These are phyloP conservation scores for Plecturocebus donacophilus DNA, from an alignment of 2,113 vertebrate species.

Conservation along the genomic window DNA sequence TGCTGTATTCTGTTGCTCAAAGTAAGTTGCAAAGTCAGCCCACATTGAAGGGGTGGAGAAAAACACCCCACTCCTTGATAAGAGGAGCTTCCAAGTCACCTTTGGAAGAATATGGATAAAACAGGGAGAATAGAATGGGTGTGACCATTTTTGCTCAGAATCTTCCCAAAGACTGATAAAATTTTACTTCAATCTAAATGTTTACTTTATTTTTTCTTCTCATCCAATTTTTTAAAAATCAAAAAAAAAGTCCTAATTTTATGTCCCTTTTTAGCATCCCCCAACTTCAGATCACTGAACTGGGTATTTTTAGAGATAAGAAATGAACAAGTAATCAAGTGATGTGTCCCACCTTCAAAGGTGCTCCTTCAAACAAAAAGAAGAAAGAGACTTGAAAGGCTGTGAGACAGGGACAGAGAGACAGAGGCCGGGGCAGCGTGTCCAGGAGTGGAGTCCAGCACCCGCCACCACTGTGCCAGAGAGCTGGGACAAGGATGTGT, in stretches of 20 bases:
- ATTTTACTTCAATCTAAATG: not conserved
- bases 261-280: not conserved
- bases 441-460: too few species aligned
- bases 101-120: not conserved
- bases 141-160: not conserved
- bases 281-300: not conserved
- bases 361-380: not conserved
- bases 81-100: not conserved
- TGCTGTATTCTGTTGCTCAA: not conserved
- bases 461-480: too few species aligned
- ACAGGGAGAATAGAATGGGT: not conserved
- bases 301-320: not conserved
- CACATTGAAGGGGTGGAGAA: not conserved
- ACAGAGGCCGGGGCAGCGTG: too few species aligned
- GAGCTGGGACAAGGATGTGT: too few species aligned
- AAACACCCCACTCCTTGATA: not conserved
- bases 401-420: too few species aligned
- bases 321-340: not conserved
- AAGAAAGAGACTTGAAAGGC: not conserved
- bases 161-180: not conserved
- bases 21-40: not conserved
- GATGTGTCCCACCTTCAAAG: not conserved
- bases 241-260: not conserved
- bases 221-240: not conserved
- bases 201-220: not conserved